Evolutionary conservation across 1,140 invertebrate species (phyloP), one percentile per base, ranked within the genome.

Genomic region (Dinothrombium tinctorium): DNA sequence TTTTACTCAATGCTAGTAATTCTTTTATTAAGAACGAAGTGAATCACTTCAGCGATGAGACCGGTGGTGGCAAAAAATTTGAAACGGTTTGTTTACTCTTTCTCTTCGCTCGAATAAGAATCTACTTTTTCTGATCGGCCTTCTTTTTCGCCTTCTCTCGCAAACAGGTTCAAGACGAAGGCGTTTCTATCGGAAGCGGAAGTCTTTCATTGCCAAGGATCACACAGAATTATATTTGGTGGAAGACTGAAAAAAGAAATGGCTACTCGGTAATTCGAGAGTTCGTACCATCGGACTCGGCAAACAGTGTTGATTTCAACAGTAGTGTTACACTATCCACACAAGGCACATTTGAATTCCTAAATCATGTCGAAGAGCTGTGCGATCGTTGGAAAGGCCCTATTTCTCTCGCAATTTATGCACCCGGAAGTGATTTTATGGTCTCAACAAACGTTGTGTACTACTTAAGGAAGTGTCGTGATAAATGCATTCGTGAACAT

Each of bases 251-350:
- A n/a, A 78, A 83, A 52, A 67, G 79, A 7, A 80, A 80, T 11
- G 76, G 81, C 50, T 86, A 75, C 53, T 84, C 79, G 78, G 77
- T 86, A 40, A 61, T 89, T 8, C 77, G 82, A 56, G 83, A 86
- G 60, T 87, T 82, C 54, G 68, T 86, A 57, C 42, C 64, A 64
- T 44, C 43, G 47, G 3, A 42, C 54, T 20, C 42, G 47, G 33
- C 2, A 6, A 21, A 36, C 28, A 8, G 7, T 11, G 33, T 26
- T 35, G 19, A 24, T 28, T 61, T 60, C 49, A 46, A 80, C 57
- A 78, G 83, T 56, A 74, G 69, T 43, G 68, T 90, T 26, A 90
- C 84, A 0, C 84, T 86, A 52, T 86, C 82, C 1, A 89, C 83
- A 7, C 83, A 89, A 55, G 80, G 76, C 2, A 49, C 50, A 1